Conservation (phyloP, 2,888 invertebrate genomes). For the Nemoura dubitans region DNA sequence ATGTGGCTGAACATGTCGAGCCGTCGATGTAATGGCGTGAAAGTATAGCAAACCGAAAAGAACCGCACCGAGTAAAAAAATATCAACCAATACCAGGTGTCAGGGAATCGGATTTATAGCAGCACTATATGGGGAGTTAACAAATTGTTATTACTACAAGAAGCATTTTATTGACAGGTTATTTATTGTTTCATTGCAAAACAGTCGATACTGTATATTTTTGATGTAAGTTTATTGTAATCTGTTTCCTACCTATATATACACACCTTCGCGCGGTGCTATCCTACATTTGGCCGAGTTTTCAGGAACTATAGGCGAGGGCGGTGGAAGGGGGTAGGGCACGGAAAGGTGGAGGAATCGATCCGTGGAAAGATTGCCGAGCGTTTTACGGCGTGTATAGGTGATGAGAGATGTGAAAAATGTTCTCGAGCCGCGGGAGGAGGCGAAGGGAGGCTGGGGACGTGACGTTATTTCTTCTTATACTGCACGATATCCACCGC, state of each 20-base stretch:
- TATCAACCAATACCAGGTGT: constrained; percentile 7
- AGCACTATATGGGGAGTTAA: background rate
- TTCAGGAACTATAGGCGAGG: background rate
- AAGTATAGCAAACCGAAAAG: no score
- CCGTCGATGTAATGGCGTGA: background rate
- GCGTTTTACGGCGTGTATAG: constrained; percentile 9
- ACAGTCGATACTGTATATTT: constrained; percentile 7
- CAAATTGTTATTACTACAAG: constrained; percentile 12
- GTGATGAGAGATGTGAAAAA: constrained; percentile 28
- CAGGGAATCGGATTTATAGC: background rate
- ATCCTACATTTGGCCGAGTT: background rate
- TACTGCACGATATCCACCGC: background rate
- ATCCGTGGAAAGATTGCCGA: background rate
- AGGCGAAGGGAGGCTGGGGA: constrained; percentile 9
- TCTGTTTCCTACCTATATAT: no score
- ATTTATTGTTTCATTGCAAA: constrained; percentile 12
- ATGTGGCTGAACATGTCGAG: no score
- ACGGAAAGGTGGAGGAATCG: constrained; percentile 15
- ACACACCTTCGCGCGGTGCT: background rate
- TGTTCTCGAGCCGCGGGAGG: background rate
- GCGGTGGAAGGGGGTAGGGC: background rate
- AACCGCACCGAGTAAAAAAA: background rate
- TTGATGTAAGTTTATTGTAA: constrained; percentile 12
- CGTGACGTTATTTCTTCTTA: constrained; percentile 25
- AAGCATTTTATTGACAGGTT: background rate